These are phyloP conservation scores for Ellobium chinense DNA, from an alignment of 2,888 invertebrate genomes.

Conservation along the genomic window DNA sequence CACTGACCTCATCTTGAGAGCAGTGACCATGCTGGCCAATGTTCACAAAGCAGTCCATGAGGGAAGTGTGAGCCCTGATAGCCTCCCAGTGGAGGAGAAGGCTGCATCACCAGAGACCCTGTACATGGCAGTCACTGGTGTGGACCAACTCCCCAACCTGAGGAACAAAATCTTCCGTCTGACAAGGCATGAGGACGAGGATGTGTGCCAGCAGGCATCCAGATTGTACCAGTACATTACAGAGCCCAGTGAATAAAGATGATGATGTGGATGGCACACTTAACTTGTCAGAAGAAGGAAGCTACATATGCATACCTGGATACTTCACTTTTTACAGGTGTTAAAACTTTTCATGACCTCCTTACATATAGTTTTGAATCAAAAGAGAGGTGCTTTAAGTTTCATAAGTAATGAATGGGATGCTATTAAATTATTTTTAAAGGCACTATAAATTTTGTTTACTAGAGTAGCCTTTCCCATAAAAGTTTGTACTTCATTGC, in stretches of 20 bases:
- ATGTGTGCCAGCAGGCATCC: conserved; percentile 69
- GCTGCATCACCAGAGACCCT: conserved; percentile 82
- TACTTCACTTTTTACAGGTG: too few relatives aligned
- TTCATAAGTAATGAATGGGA: too few relatives aligned
- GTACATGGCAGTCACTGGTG: conserved; percentile 75
- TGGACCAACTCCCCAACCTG: conserved; percentile 58
- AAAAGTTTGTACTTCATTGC: too few relatives aligned
- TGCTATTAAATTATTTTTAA: too few relatives aligned
- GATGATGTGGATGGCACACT: too few relatives aligned
- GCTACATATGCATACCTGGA: too few relatives aligned
- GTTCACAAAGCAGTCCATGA: conserved; percentile 79
- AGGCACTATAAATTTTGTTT: too few relatives aligned
- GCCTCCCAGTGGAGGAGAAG: conserved; percentile 81
- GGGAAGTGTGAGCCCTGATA: conserved; percentile 78
- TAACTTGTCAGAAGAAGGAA: not conserved
- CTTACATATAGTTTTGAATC: too few relatives aligned
- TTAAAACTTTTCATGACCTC: too few relatives aligned
- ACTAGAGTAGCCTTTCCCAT: too few relatives aligned
- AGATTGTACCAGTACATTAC: conserved; percentile 63
- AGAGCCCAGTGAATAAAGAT: not conserved
- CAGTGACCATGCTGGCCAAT: conserved; percentile 81
- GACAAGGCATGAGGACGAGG: conserved; percentile 69
- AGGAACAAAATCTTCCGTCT: conserved; percentile 74
- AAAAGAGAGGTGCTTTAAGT: too few relatives aligned
- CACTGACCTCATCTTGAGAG: conserved; percentile 79